Conservation (phyloP, 2,888 invertebrate species). For the Habroteleia sp. region DNA sequence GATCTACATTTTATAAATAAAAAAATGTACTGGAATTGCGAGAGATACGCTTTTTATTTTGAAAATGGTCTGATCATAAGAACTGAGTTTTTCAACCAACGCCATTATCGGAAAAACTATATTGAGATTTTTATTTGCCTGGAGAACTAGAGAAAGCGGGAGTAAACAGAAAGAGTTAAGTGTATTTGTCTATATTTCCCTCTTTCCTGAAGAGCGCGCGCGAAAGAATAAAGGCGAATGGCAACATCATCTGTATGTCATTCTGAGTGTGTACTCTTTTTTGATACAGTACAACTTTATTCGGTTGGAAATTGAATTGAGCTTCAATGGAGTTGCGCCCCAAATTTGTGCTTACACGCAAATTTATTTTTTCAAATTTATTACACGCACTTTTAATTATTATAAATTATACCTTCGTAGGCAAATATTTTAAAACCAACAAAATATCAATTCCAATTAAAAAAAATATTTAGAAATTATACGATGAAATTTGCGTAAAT, state of each 20-base stretch:
- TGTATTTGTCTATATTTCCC: conserved; percentile 33
- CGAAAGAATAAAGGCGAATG: conserved; percentile 29
- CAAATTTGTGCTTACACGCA: conserved; percentile 1
- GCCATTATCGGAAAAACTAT: conserved; percentile 14
- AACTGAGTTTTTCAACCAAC: conserved; percentile 1
- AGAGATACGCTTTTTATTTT: too few species aligned
- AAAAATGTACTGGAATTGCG: too few species aligned
- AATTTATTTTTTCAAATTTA: too few species aligned
- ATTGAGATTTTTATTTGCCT: conserved; percentile 34
- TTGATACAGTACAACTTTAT: conserved; percentile 21
- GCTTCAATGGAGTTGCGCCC: background rate
- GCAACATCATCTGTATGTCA: conserved; percentile 33
- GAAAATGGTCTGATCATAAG: conserved; percentile 1
- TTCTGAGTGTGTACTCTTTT: conserved; percentile 25
- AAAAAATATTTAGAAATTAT: too few species aligned
- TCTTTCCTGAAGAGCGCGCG: background rate
- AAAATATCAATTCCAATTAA: too few species aligned
- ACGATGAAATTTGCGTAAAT: too few species aligned
- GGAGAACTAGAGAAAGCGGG: conserved; percentile 2
- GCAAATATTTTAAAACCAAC: too few species aligned
- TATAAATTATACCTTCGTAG: too few species aligned
- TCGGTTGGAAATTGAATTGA: conserved; percentile 19
- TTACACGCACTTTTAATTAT: too few species aligned
- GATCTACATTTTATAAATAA: too few species aligned
- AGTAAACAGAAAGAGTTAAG: conserved; percentile 44